Percentiles rank a stretch among this genome's conserved stretches.
These are phyloP conservation scores for Marcusenius ussheri DNA, from an alignment of 2,113 vertebrate species.

Conservation along the genomic window DNA sequence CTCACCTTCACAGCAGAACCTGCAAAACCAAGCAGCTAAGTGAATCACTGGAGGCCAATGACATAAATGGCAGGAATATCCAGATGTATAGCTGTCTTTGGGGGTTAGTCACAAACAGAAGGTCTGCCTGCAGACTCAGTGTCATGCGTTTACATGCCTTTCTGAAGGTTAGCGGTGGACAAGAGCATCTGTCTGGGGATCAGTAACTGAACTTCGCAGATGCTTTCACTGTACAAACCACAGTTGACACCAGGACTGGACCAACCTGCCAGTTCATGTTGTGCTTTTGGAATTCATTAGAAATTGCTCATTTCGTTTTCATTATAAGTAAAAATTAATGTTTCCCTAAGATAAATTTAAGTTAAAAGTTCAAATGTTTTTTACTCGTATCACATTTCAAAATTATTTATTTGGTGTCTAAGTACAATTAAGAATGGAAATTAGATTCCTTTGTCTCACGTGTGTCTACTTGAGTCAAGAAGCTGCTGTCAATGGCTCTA, in stretches of 20 bases:
- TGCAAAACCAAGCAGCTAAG: constrained; percentile 34
- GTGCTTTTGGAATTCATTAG: neutral
- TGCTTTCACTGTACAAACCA: neutral
- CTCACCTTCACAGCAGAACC: constrained; percentile 98
- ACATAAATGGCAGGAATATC: neutral
- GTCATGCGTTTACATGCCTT: neutral
- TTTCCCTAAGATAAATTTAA: neutral
- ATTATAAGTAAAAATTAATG: neutral
- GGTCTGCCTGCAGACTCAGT: neutral
- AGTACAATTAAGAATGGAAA: neutral
- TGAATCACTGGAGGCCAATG: neutral
- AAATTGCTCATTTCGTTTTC: neutral
- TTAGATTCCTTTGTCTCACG: neutral
- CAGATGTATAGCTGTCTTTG: no score
- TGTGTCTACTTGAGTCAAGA: neutral
- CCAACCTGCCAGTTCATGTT: neutral
- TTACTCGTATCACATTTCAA: neutral
- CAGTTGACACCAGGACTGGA: neutral
- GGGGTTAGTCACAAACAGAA: neutral
- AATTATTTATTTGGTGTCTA: neutral
- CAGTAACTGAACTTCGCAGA: neutral
- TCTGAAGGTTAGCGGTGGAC: neutral
- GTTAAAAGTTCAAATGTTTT: neutral
- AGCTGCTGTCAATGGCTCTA: neutral
- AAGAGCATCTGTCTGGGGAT: neutral